These are phyloP conservation scores for Ceratosolen solmsi DNA, from an alignment of 1,140 invertebrate species.

Conservation along the genomic window DNA sequence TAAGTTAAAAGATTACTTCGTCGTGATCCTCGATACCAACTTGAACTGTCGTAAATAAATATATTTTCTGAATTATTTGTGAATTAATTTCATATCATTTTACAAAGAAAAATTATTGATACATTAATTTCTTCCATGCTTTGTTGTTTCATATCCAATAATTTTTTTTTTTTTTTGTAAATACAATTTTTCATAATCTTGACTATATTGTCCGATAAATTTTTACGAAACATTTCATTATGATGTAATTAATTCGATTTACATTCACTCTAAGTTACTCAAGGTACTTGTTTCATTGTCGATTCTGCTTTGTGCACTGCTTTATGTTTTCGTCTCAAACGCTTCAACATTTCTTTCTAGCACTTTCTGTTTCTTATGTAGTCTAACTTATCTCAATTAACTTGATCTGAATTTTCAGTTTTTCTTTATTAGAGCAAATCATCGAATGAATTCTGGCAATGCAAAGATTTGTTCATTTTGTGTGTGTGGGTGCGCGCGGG, in stretches of 20 bases:
- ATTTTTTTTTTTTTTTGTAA: neutral
- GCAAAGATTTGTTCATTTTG: neutral
- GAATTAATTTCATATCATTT: no score
- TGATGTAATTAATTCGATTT: conserved; percentile 28
- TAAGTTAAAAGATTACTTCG: no score
- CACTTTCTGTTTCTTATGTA: neutral
- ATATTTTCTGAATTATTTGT: no score
- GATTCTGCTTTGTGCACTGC: neutral
- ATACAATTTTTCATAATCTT: neutral
- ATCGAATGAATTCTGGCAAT: neutral
- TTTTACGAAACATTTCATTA: conserved; percentile 44
- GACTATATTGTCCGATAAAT: neutral
- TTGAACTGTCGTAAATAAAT: no score
- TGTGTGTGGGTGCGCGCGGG: neutral
- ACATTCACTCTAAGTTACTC: neutral
- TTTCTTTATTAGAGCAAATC: neutral
- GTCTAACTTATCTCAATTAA: neutral
- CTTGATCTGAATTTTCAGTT: conserved; percentile 20
- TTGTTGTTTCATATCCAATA: no score
- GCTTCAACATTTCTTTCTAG: neutral
- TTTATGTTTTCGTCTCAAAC: neutral
- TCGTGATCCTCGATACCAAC: no score
- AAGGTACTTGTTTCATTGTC: neutral
- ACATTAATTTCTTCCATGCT: no score
- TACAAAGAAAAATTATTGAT: no score